Evolutionary conservation across 1,140 invertebrate genomes (phyloP), one percentile per base, ranked within the genome.

Genomic region (Bradynema listronoti): DNA sequence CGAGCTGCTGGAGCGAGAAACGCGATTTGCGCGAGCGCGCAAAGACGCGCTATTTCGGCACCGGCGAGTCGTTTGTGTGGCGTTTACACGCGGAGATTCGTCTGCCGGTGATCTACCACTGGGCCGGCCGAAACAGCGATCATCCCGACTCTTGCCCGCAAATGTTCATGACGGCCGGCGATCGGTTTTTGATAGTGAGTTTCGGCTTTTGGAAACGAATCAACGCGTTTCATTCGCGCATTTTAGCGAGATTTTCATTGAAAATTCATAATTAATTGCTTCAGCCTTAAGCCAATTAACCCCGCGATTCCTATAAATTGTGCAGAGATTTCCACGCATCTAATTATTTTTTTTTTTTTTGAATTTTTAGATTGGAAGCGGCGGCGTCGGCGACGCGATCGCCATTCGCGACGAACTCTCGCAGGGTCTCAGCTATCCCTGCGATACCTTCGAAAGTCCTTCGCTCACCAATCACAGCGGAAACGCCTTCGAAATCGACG

Each of bases 381-480:
- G 73, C 16, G 71, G 69, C 19, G n/a, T n/a, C n/a, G 66, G 73
- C 32, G 73, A 76, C 43, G 73, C 73, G 16, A 76, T 76, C 39
- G 56, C 72, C 9, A 77, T 76, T 49, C 61, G 66, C 27, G 74
- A 77, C 22, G 71, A 76, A 43, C 65, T 76, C 7, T 68, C 68
- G 9, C 33, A 52, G 24, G 73, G 73, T 24, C 56, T 75, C n/a
- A 66, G 65, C 30, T 68, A 60, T 16, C 42, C 59, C 29, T 78
- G 73, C 24, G 43, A 50, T 7, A 76, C 73, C 24, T 76, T 73
- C 54, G 62, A 57, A 16, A 65, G 55, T 27, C 67, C 73, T 7
- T 43, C 71, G 11, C 67, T 76, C 7, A 71, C 71, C 9, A n/a
- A n/a, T n/a, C n/a, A n/a, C n/a, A 36, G 52, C 4, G 61, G 55